Evolutionary conservation across 2,797 vertebrate genomes (phyloP).

Genomic region (Leptodactylus fallax): DNA sequence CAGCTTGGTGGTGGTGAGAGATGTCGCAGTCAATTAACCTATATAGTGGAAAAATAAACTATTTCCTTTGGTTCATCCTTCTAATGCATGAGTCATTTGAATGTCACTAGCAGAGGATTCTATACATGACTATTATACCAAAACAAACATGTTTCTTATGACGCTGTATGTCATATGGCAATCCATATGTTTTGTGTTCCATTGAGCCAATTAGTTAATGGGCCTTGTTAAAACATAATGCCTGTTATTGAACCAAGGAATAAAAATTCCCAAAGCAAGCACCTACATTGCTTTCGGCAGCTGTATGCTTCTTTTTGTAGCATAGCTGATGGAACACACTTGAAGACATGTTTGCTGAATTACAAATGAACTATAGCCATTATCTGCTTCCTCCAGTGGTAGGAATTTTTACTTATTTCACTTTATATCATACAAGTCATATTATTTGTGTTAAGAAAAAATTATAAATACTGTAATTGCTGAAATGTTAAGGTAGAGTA

Average conservation of each 20-base stretch:
- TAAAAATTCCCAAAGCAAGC: constrained; percentile 22
- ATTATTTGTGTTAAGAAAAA: too few species aligned
- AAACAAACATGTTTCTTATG: constrained; percentile 24
- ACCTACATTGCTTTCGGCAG: constrained; percentile 1
- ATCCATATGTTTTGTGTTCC: constrained; percentile 42
- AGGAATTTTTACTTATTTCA: too few species aligned
- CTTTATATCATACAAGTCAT: too few species aligned
- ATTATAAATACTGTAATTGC: too few species aligned
- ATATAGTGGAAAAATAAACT: constrained; percentile 56
- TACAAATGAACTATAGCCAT: neutral
- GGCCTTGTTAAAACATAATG: constrained; percentile 46
- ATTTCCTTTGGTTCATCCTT: constrained; percentile 7
- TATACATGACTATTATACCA: neutral
- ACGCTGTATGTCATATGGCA: constrained; percentile 9
- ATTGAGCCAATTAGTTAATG: constrained; percentile 45
- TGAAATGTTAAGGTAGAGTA: too few species aligned
- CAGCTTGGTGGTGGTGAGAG: constrained; percentile 60
- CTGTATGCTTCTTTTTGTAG: neutral
- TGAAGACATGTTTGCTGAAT: neutral
- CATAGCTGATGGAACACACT: neutral
- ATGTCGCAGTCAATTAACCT: constrained; percentile 63
- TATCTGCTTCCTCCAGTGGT: too few species aligned
- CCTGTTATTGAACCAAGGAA: constrained; percentile 37
- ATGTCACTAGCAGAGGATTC: constrained; percentile 40
- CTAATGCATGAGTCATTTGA: constrained; percentile 51